phyloP scores from a whole-genome alignment of 2,797 vertebrate genomes.

The Avahi laniger region DNA sequence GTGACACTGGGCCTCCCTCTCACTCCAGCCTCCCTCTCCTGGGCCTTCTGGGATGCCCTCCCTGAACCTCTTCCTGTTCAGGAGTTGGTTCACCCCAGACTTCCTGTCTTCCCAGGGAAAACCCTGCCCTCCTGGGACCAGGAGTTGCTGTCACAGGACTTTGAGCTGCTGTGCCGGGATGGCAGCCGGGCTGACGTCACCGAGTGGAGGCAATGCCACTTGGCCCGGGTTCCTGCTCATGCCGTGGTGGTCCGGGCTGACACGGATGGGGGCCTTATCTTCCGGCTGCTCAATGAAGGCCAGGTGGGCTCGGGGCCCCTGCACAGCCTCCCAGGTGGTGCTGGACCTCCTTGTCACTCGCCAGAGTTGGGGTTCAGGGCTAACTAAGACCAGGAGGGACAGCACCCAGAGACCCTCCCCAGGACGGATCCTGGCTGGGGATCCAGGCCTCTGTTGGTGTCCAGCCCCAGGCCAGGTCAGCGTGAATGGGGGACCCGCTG shows the following conservation, averaged over 20 bases:
- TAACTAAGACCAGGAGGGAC: not conserved
- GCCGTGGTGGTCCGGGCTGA: slow-evolving; percentile 88
- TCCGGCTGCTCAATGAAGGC: slow-evolving; percentile 89
- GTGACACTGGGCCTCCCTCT: not conserved
- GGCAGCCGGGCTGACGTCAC: slow-evolving; percentile 86
- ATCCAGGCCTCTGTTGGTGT: not conserved
- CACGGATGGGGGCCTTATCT: slow-evolving; percentile 85
- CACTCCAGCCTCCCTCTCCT: not conserved
- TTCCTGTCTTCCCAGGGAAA: slow-evolving; percentile 47
- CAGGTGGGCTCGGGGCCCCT: slow-evolving; percentile 83
- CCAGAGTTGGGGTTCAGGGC: not conserved
- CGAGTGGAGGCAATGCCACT: slow-evolving; percentile 89
- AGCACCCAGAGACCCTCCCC: not conserved
- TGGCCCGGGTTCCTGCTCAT: slow-evolving; percentile 90
- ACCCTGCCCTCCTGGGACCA: slow-evolving; percentile 85
- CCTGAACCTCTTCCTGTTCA: not conserved
- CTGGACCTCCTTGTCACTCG: not conserved
- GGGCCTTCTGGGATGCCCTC: too few relatives aligned
- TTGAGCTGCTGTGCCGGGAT: slow-evolving; percentile 91
- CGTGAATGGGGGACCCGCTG: not conserved
- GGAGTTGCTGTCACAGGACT: slow-evolving; percentile 84
- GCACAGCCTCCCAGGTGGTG: accelerated
- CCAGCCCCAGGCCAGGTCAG: not conserved
- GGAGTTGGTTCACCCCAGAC: not conserved
- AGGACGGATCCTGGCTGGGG: not conserved